Base-by-base conservation (phyloP, 2,888 invertebrate genomes). In the Perizoma affinitatum region DNA sequence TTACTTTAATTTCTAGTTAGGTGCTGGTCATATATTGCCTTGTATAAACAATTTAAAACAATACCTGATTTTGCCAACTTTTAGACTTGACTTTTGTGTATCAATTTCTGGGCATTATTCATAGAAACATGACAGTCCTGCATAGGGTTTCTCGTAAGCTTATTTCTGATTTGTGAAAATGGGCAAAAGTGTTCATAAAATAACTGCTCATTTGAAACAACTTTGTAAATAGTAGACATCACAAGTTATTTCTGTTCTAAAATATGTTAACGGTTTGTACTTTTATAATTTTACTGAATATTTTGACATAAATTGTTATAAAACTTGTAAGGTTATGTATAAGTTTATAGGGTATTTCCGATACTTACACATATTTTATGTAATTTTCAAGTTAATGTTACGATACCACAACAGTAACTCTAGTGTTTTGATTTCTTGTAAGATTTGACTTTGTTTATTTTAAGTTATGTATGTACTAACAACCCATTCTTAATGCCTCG, bases 141-240 rank as follows among this genome's bases (percentile, higher is more conserved):
- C 41, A 9, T 41, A n/a, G n/a, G n/a, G 8, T 38, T 38, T 42
- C 22, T 2, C 3, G 22, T 5, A 42, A 42, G 10, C 42, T 42
- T 10, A 44, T 6, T 11, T 5, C 47, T 38, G 38, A 35, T 50
- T 53, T 38, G 53, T 61, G 53, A 53, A 53, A 53, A 50, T 40
- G 36, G 55, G 35, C 34, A 38, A n/a, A 34, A 34, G n/a, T 44
- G 48, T 22, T 11, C 43, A 47, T n/a, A 56, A 47, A 22, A 22
- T 70, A 74, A 71, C 70, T 67, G 73, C 74, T 74, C 75, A 73
- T 69, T 75, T 70, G 72, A 72, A 74, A 72, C 71, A 33, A 60
- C 47, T 66, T 77, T 89, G 87, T 89, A 88, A 81, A 88, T 88
- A 88, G 77, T 71, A 75, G 76, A 82, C 86, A 89, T 88, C 88